Evolutionary conservation across 2,797 vertebrate species (phyloP).

Genomic region (Esox masquinongy): DNA sequence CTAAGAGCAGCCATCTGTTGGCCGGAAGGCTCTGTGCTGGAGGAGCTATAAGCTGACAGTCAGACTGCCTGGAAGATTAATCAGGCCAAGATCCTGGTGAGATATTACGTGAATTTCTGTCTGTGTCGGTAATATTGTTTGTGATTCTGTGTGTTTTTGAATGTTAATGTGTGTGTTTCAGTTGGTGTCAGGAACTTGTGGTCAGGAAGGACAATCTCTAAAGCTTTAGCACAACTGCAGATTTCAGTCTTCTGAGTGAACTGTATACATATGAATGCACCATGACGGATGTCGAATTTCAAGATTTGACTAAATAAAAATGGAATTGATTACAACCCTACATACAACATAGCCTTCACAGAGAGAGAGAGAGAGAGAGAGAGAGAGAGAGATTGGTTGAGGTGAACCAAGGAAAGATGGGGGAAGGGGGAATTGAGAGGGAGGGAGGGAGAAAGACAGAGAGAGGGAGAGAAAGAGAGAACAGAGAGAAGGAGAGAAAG

Average conservation of each 20-base stretch:
- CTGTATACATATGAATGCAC: not conserved
- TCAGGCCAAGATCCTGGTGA: conserved; percentile 54
- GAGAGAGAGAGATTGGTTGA: conserved; percentile 2
- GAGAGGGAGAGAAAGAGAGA: conserved; percentile 29
- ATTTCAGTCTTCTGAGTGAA: not conserved
- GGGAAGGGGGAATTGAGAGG: not conserved
- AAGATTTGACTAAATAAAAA: not conserved
- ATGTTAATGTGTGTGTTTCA: not conserved
- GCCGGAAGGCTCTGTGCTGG: conserved; percentile 14
- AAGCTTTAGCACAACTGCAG: not conserved
- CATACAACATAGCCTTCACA: not conserved
- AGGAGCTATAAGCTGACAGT: conserved; percentile 29
- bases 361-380: conserved; percentile 3
- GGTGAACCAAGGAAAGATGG: not conserved
- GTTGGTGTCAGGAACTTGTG: not conserved
- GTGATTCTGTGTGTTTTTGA: not conserved
- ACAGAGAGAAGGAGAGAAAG: not conserved
- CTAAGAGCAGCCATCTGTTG: conserved; percentile 65
- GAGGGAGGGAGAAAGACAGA: conserved; percentile 11
- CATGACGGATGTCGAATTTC: not conserved
- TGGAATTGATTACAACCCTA: not conserved
- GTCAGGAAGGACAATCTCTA: not conserved
- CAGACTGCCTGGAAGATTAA: conserved; percentile 52
- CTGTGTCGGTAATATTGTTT: not conserved
- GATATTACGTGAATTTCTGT: conserved; percentile 10